Conservation (phyloP, 1,140 invertebrate species). For the Portunus trituberculatus region DNA sequence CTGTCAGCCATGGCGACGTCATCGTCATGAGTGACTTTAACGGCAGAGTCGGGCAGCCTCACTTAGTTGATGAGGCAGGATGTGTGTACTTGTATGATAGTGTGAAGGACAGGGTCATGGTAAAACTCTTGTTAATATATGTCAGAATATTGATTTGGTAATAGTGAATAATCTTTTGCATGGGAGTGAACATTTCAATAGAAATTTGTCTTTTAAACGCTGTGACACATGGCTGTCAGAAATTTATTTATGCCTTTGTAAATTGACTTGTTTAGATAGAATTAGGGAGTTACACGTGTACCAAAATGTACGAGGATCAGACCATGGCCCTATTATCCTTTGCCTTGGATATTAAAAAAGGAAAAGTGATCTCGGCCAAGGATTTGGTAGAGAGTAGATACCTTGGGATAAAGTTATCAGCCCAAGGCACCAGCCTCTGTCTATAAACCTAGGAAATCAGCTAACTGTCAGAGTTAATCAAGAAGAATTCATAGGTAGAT, state of each 20-base stretch:
- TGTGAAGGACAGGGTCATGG: background rate
- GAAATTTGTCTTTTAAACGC: background rate
- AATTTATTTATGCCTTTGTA: background rate
- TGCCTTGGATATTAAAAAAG: background rate
- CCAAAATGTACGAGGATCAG: conserved; percentile 14
- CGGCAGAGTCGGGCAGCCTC: background rate
- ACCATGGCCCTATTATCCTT: background rate
- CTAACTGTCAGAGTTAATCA: too few species aligned
- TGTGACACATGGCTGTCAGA: background rate
- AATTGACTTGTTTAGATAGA: too few species aligned
- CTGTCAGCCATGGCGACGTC: background rate
- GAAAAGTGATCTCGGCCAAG: background rate
- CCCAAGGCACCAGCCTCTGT: too few species aligned
- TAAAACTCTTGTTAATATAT: background rate
- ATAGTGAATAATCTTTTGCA: background rate
- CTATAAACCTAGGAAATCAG: too few species aligned
- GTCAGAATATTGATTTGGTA: background rate
- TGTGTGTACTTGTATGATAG: background rate
- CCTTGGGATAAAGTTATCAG: too few species aligned
- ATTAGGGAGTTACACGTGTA: background rate
- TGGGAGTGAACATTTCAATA: background rate
- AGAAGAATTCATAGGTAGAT: too few species aligned
- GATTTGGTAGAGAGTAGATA: too few species aligned
- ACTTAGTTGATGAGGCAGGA: conserved; percentile 3
- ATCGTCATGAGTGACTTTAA: background rate